Conservation (phyloP, 2,113 vertebrate genomes). For the Muntiacus reevesi region DNA sequence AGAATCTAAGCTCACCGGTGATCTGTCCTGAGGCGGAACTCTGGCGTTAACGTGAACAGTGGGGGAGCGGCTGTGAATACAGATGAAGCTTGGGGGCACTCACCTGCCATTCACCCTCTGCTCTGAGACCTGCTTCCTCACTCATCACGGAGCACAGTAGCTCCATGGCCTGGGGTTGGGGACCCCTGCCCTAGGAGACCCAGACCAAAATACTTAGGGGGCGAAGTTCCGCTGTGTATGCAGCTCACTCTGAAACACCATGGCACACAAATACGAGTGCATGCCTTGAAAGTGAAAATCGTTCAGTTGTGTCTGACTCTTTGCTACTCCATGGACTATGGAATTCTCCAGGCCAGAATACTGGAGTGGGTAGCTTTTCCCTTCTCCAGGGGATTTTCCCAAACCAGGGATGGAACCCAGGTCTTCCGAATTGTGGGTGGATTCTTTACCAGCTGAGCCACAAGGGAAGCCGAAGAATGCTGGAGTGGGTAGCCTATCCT, state of each 20-base stretch:
- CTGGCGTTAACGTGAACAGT: neutral
- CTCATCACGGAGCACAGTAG: rapidly evolving
- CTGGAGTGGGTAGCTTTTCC: neutral
- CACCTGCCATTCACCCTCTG: neutral
- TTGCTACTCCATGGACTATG: neutral
- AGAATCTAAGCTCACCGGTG: neutral
- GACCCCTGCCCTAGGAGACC: neutral
- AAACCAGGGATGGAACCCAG: neutral
- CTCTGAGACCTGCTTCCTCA: neutral
- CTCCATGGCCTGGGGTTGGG: neutral
- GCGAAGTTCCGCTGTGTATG: rapidly evolving
- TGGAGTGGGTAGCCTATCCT: neutral
- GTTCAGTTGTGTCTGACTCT: neutral
- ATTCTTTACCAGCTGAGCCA: neutral
- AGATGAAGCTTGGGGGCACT: neutral
- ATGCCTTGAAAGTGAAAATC: neutral
- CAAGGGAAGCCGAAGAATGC: neutral
- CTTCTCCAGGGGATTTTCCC: neutral
- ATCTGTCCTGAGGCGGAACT: neutral
- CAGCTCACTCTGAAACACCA: neutral
- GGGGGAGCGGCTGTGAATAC: neutral
- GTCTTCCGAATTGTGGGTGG: rapidly evolving
- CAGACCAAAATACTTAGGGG: rapidly evolving
- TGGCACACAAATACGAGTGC: rapidly evolving
- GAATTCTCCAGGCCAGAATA: neutral